Base-by-base conservation (phyloP, 2,113 vertebrate genomes). In the Brachyistius frenatus region DNA sequence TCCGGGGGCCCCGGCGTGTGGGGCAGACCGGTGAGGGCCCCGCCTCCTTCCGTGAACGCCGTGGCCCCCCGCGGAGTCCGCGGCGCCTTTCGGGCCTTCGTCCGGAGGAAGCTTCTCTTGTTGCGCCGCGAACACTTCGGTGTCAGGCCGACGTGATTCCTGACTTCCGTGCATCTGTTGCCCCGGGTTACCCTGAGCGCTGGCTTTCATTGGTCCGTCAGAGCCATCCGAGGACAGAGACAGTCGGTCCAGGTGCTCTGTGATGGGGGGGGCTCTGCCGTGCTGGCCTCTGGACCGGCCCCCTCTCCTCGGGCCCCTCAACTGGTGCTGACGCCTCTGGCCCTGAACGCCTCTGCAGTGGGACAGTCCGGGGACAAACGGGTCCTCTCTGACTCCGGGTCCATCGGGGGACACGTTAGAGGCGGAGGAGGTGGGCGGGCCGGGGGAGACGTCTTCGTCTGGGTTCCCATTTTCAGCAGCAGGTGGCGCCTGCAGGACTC, bases 181-280 rank as follows among this genome's bases (percentile, higher is more conserved):
- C 44, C 62, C 15, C 0, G 36, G 36, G 44, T 39, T 9, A 30
- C 65, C 79, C 67, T 55, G 79, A 57, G 61, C 46, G 79, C 37
- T 81, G 76, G 32, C 50, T 39, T 55, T 72, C 2, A 61, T 3
- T 2, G 67, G 44, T 15, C 49, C 70, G 16, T 85, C 75, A 1
- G 69, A 9, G 57, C 35, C 32, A 67, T 75, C 58, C 7, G 91
- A 78, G 55, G 91, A 91, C 50, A 94, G 78, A 5, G 74, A 49
- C 6, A 94, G 91, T 37, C 84, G 84, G 37, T 89, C 71, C 61
- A 94, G 44, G 10, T 84, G 69, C 15, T 93, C 89, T 2, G 84
- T 33, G 46, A 86, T 16, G 6, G 88, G 78, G 6, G 36, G 15
- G 3, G 66, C 70, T 52, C 76, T 88, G 14, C 50, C 60, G 8